Evolutionary conservation across 1,140 invertebrate species (phyloP).

Genomic region (Musca vetustissima): DNA sequence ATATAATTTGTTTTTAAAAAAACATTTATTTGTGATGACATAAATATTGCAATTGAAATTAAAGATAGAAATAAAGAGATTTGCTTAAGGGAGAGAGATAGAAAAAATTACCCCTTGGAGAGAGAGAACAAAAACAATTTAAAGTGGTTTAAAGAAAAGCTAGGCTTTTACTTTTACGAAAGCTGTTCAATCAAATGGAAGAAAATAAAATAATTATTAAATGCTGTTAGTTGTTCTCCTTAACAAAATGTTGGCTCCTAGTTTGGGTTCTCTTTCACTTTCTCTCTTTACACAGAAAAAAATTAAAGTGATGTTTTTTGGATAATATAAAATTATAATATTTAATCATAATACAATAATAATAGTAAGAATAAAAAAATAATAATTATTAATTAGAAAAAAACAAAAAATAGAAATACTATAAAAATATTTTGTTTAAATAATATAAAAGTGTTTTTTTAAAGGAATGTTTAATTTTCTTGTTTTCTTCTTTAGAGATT

Average conservation of each 20-base stretch:
- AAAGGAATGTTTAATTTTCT: conserved; percentile 12
- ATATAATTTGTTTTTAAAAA: conserved; percentile 25
- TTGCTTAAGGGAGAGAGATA: too few relatives aligned
- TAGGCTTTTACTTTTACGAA: background rate
- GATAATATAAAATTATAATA: background rate
- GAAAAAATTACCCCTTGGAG: too few relatives aligned
- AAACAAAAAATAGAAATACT: background rate
- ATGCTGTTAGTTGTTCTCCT: background rate
- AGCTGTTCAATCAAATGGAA: too few relatives aligned
- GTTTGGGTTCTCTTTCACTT: too few relatives aligned
- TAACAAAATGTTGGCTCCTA: background rate
- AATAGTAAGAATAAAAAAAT: too few relatives aligned
- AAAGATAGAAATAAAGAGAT: too few relatives aligned
- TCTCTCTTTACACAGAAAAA: too few relatives aligned
- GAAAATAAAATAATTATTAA: background rate
- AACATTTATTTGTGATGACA: conserved; percentile 14
- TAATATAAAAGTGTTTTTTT: background rate
- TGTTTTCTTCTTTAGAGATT: background rate
- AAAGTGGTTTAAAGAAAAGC: conserved; percentile 6
- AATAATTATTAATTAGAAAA: conserved; percentile 1
- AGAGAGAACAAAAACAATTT: too few relatives aligned
- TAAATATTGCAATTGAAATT: background rate
- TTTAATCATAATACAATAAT: background rate
- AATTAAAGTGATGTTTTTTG: conserved; percentile 3
- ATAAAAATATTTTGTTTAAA: background rate